These are phyloP conservation scores for Campaea margaritaria DNA, from an alignment of 2,888 invertebrate genomes.

Conservation along the genomic window DNA sequence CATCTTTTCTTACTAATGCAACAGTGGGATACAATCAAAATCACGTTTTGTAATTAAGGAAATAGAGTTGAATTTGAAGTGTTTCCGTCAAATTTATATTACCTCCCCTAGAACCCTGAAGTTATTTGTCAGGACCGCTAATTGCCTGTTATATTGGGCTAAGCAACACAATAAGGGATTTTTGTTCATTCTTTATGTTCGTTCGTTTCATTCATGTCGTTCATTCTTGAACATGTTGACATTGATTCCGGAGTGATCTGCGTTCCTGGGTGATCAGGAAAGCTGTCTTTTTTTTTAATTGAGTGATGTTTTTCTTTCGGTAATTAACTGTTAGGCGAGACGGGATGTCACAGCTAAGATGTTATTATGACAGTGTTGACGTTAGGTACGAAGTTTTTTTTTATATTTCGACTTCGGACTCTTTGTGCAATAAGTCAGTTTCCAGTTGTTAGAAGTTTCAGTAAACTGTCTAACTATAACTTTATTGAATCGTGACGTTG, in stretches of 20 bases:
- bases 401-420: no score
- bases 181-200: conserved; percentile 48
- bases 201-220: conserved; percentile 23
- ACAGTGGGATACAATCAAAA: not conserved
- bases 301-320: conserved; percentile 18
- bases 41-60: not conserved
- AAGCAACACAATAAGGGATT: conserved; percentile 48
- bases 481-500: no score
- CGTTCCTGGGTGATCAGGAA: no score
- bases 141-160: conserved; percentile 62
- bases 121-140: conserved; percentile 66
- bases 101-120: conserved; percentile 53
- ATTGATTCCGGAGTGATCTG: conserved; percentile 20
- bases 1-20: conserved; percentile 21
- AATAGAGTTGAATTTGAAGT: not conserved
- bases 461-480: no score
- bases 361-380: no score
- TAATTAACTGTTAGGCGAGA: conserved; percentile 6
- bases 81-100: conserved; percentile 42
- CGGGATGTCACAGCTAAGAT: no score
- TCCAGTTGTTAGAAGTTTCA: no score
- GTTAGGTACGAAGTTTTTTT: no score
- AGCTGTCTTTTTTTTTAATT: conserved; percentile 16
- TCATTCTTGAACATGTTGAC: conserved; percentile 26
- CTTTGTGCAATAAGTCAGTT: no score